A percentile compares a stretch with the other conserved stretches of the same genome.
Evolutionary conservation across 2,113 vertebrate genomes (phyloP).

Genomic region (Eulemur macaco): DNA sequence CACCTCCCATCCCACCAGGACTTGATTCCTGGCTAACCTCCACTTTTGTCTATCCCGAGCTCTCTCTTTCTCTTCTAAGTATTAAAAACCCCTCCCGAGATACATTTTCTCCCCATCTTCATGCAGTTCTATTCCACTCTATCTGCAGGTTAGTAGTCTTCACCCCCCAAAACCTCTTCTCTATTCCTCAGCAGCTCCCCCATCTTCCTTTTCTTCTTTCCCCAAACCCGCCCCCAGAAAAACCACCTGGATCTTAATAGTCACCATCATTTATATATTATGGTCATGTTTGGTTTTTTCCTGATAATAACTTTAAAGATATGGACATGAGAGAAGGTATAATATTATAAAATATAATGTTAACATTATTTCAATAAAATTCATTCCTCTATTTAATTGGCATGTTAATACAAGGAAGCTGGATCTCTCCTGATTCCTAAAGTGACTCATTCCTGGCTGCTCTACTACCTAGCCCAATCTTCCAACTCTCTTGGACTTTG

Average conservation of each 20-base stretch:
- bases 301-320: not conserved
- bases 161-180: not conserved
- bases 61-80: slow-evolving; percentile 19
- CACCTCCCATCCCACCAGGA: slow-evolving; percentile 62
- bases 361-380: not conserved
- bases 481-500: not conserved
- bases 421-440: not conserved
- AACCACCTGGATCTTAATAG: not conserved
- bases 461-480: not conserved
- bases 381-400: not conserved
- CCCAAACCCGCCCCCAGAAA: not conserved
- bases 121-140: not conserved
- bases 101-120: not conserved
- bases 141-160: not conserved
- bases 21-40: slow-evolving; percentile 61
- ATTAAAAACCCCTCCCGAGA: not conserved
- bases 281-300: not conserved
- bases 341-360: not conserved
- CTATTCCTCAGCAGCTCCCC: not conserved
- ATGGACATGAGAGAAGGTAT: not conserved
- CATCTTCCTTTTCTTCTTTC: not conserved
- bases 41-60: slow-evolving; percentile 62
- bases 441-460: not conserved
- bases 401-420: not conserved
- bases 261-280: not conserved